Base-by-base conservation (phyloP, 2,113 vertebrate genomes). In the Trochalopteron elliotii region DNA sequence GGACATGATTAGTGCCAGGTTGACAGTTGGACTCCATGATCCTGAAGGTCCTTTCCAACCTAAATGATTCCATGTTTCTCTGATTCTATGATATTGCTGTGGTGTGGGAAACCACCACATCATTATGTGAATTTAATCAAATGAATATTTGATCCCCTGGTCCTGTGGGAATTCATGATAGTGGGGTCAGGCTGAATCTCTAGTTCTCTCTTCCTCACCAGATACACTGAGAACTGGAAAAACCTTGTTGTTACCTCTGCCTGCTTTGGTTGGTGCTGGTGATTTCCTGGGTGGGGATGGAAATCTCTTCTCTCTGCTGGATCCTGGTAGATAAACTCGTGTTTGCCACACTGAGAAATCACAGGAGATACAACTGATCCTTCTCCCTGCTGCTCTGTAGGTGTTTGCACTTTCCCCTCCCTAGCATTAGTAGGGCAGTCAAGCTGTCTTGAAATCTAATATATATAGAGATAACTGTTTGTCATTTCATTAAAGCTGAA, bases 401-500 rank as follows among this genome's bases (percentile, higher is more conserved):
- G 28, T n/a, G 40, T 45, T 68, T 13, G 49, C 20, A 20, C 33
- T 87, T 90, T 40, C 33, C 20, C 19, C 50, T 65, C 30, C 45
- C 18, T 7, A 8, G 21, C 0, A 0, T 77, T 61, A 57, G 40
- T 3, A 79, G 30, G 17, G 55, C 53, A 59, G 19, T 65, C 25
- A 35, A 68, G 28, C 33, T 52, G 22, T 24, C 49, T 57, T 15
- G 37, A 59, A 72, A 55, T 77, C 19, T 33, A 42, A 65, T 64
- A 20, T 49, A 64, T 53, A 57, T 27, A 22, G 28, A 56, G 47
- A 25, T 44, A 40, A 14, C 39, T 65, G 10, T 42, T 89, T 64
- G 55, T 63, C 11, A 53, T 90, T 85, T 93, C 40, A 70, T 57
- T 90, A 17, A 88, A 63, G n/a, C n/a, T n/a, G n/a, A n/a, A n/a